Evolutionary conservation across 2,113 vertebrate species (phyloP).

Genomic region (Syngnathus typhle): DNA sequence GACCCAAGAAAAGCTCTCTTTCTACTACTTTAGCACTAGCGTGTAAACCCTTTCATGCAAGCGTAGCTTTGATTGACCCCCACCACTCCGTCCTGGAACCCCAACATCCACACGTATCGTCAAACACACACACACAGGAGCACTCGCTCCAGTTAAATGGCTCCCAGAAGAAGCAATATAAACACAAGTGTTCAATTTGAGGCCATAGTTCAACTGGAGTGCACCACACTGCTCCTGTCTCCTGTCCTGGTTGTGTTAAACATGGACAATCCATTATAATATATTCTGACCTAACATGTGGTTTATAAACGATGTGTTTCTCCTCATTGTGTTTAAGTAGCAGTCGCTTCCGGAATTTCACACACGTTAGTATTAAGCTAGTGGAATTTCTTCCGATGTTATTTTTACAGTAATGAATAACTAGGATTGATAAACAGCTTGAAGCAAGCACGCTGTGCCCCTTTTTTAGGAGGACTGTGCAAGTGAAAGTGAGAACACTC

Average conservation of each 20-base stretch:
- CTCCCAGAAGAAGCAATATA: slow-evolving; percentile 44
- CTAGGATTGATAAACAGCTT: too few relatives aligned
- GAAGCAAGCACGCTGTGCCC: too few relatives aligned
- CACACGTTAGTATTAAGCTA: background rate
- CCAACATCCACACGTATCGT: slow-evolving; percentile 19
- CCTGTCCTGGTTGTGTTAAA: background rate
- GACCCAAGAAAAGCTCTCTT: slow-evolving; percentile 18
- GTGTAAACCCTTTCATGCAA: slow-evolving; percentile 36
- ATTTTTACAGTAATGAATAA: too few relatives aligned
- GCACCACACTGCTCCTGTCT: slow-evolving; percentile 21
- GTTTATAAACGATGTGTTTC: background rate
- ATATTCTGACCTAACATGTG: too few relatives aligned
- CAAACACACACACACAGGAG: slow-evolving; percentile 26
- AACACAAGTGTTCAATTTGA: slow-evolving; percentile 49
- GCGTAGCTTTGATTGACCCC: slow-evolving; percentile 23
- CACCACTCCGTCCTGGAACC: background rate
- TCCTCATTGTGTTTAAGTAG: background rate
- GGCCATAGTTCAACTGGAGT: slow-evolving; percentile 45
- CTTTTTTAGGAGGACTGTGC: too few relatives aligned
- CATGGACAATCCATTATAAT: background rate
- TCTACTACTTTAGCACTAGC: slow-evolving; percentile 31
- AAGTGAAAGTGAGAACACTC: too few relatives aligned
- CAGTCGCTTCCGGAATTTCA: background rate
- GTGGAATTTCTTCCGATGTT: background rate
- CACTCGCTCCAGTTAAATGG: slow-evolving; percentile 21